Conservation (phyloP, 2,113 vertebrate species). For the Bagarius yarrelli region DNA sequence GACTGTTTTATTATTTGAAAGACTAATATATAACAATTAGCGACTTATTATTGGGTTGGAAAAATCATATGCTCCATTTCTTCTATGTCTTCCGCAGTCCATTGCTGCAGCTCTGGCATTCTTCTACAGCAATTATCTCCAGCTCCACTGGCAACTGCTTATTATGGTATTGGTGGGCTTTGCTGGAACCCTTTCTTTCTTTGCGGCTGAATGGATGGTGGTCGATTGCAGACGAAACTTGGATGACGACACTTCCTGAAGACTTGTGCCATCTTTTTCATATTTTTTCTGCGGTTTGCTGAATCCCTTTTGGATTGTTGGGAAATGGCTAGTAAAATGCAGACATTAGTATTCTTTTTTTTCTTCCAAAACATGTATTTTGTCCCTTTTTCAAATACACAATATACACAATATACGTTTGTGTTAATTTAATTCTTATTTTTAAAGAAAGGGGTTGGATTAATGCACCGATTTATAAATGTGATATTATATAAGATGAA, state of each 20-base stretch:
- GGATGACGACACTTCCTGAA: slow-evolving; percentile 86
- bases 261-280: background rate
- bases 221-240: slow-evolving; percentile 67
- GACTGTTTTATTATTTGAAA: background rate
- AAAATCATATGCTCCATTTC: background rate
- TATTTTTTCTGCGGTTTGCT: background rate
- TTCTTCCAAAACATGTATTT: background rate
- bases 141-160: slow-evolving; percentile 95
- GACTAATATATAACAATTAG: no score
- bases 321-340: background rate
- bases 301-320: background rate
- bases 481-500: background rate
- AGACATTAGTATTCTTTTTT: background rate
- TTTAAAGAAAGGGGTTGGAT: background rate
- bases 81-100: slow-evolving; percentile 76
- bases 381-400: background rate
- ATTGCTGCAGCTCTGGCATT: slow-evolving; percentile 90
- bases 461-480: background rate
- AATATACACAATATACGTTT: background rate
- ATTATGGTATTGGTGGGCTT: slow-evolving; percentile 86
- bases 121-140: slow-evolving; percentile 96
- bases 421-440: background rate
- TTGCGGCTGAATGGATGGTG: slow-evolving; percentile 79
- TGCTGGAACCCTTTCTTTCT: slow-evolving; percentile 85
- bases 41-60: no score